These are phyloP conservation scores for Argynnis bischoffii DNA, from an alignment of 2,888 invertebrate genomes.

Conservation along the genomic window DNA sequence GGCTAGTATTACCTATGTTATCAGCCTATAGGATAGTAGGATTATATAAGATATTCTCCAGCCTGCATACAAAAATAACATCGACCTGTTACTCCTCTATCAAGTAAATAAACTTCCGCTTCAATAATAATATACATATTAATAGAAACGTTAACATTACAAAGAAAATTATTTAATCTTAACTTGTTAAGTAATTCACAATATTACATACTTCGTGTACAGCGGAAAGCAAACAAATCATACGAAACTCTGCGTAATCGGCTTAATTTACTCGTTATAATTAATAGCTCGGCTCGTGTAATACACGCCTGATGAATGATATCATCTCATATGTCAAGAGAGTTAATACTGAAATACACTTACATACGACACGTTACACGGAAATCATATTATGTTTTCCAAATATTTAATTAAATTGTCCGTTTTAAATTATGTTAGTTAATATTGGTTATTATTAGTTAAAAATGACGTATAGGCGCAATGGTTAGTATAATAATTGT, in stretches of 20 bases:
- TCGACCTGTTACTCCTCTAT: too few species aligned
- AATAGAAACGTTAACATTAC: background rate
- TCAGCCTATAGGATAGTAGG: too few species aligned
- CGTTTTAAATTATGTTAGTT: too few species aligned
- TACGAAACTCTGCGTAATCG: slow-evolving; percentile 44
- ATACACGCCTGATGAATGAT: slow-evolving; percentile 36
- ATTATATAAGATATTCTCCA: too few species aligned
- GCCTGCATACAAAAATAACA: too few species aligned
- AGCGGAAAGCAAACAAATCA: slow-evolving; percentile 25
- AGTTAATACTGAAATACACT: slow-evolving; percentile 24
- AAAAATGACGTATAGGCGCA: too few species aligned
- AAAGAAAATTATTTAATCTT: background rate
- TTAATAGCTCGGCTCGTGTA: slow-evolving; percentile 47
- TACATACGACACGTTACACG: slow-evolving; percentile 2
- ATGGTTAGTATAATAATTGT: too few species aligned
- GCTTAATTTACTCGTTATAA: slow-evolving; percentile 53
- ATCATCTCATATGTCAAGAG: slow-evolving; percentile 31
- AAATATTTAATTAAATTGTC: too few species aligned
- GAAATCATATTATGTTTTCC: background rate
- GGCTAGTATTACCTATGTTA: too few species aligned
- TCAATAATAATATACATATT: too few species aligned
- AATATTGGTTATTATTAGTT: too few species aligned
- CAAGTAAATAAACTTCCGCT: too few species aligned
- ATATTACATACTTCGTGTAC: slow-evolving; percentile 6
- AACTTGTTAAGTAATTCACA: slow-evolving; percentile 2